Percentiles rank a stretch among this genome's conserved stretches.
Evolutionary conservation across 1,140 invertebrate species (phyloP).

Genomic region (Sarcophaga peregrina): DNA sequence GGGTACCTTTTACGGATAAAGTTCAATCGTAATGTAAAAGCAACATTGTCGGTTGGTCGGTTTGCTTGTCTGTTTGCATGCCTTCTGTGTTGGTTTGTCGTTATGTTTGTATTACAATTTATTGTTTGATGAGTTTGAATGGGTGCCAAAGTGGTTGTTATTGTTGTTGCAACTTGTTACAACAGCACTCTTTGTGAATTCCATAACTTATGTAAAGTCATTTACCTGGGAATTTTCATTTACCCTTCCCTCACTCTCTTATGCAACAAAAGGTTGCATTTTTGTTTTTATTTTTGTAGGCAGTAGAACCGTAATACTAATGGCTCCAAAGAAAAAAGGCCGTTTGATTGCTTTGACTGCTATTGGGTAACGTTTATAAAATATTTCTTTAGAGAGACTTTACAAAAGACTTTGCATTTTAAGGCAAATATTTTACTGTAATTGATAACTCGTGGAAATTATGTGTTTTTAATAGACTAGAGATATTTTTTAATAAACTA

Average conservation of each 20-base stretch:
- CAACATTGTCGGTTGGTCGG: not conserved
- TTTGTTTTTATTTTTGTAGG: not conserved
- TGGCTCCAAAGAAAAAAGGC: no score
- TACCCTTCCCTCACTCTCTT: no score
- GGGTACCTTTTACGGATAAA: not conserved
- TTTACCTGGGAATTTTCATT: not conserved
- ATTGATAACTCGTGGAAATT: no score
- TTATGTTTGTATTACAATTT: not conserved
- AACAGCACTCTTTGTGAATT: not conserved
- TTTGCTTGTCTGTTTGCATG: not conserved
- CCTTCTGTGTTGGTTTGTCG: no score
- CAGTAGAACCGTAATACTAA: no score
- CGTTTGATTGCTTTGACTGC: no score
- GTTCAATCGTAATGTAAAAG: not conserved
- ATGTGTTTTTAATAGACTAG: no score
- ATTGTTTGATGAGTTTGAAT: constrained; percentile 12
- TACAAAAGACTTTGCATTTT: no score
- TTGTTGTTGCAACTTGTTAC: not conserved
- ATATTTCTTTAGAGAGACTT: no score
- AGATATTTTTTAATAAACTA: no score
- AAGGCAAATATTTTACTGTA: no score
- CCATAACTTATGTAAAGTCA: not conserved
- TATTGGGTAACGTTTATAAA: no score
- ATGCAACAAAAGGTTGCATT: not conserved
- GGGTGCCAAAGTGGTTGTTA: not conserved